Evolutionary conservation across 23 tunicate species (phyloP), one percentile per base, ranked within the genome.

Genomic region (Ciona savignyi): DNA sequence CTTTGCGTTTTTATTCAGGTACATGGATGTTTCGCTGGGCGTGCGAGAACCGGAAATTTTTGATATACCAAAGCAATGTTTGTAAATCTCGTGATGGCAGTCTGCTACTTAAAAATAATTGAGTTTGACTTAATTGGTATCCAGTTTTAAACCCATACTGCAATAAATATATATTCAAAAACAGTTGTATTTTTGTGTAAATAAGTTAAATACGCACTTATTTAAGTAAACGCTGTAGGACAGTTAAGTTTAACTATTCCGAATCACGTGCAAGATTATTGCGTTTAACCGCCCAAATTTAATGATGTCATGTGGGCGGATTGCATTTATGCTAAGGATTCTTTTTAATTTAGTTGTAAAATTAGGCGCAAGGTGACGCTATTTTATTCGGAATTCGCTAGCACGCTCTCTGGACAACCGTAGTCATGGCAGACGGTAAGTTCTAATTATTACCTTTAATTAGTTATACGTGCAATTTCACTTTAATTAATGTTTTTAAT

Each of bases 31-130:
- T 6, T 25, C 4, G 24, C 73, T 34, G 0, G 80, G 75, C 1
- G 31, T 82, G 23, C 27, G 30, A 30, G 29, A 73, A 26, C 78
- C 25, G 34, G 62, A 62, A 4, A 28, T 67, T 22, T 82, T 82
- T 30, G 75, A 74, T 1, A 49, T 74, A 15, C 87, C 87, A 19
- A 82, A 74, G 48, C 75, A 75, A 60, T 82, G 87, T 49, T 32
- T 73, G 67, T 63, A 63, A 63, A 9, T 25, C n/a, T n/a, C n/a
- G n/a, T n/a, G n/a, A n/a, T n/a, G n/a, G n/a, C n/a, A n/a, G n/a
- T n/a, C n/a, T n/a, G n/a, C n/a, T n/a, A n/a, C n/a, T n/a, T n/a
- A n/a, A n/a, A n/a, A n/a, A n/a, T n/a, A n/a, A n/a, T n/a, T n/a
- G n/a, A n/a, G n/a, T n/a, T n/a, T n/a, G n/a, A n/a, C n/a, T n/a